Conservation (phyloP, 2,888 invertebrate species). For the Clitarchus hookeri region DNA sequence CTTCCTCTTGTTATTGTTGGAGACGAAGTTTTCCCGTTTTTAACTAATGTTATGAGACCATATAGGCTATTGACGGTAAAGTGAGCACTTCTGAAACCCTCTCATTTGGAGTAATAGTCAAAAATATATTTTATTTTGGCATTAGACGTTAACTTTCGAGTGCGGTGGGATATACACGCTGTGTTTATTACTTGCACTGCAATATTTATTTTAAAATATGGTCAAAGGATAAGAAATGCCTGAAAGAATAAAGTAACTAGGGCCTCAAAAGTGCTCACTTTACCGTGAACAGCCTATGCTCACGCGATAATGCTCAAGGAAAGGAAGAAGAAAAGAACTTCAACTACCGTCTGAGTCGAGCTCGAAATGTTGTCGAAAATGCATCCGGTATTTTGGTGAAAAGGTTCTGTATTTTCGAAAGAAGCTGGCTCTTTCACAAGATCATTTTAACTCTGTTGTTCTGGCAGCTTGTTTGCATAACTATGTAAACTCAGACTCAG, state of each 20-base stretch:
- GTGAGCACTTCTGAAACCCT: too few species aligned
- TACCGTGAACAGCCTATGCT: too few species aligned
- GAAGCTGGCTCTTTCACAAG: background rate
- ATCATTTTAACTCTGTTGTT: background rate
- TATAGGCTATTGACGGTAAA: too few species aligned
- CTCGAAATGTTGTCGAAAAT: background rate
- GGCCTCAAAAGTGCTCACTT: too few species aligned
- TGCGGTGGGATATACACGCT: too few species aligned
- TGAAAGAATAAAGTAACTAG: too few species aligned
- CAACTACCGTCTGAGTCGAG: background rate
- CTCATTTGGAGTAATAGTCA: too few species aligned
- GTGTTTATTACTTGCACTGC: too few species aligned
- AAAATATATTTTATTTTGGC: too few species aligned
- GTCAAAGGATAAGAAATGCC: too few species aligned
- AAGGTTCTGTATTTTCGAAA: background rate
- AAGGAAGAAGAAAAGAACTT: background rate
- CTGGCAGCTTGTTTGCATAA: background rate
- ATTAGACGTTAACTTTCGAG: too few species aligned
- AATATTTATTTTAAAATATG: too few species aligned
- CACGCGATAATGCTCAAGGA: background rate
- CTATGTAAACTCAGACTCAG: background rate
- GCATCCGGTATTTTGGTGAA: background rate
- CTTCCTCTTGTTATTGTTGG: background rate
- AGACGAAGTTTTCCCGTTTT: background rate
- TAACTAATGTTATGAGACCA: background rate